Conservation (phyloP, 2,113 vertebrate genomes). For the Octodon degus region DNA sequence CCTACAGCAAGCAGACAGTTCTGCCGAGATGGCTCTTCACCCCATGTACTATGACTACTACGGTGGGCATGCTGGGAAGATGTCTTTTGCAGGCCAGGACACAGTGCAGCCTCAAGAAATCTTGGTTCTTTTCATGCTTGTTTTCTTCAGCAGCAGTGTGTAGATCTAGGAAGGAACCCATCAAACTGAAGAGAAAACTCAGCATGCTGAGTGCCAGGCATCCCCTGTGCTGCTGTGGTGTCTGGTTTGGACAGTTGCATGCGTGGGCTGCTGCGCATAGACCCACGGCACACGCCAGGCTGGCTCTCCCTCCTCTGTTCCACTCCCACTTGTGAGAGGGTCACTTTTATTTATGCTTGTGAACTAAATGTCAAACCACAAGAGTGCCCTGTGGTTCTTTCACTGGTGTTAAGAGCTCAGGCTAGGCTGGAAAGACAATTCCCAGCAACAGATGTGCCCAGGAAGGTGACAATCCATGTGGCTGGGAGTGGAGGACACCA, state of each 20-base stretch:
- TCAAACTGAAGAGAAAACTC: slow-evolving; percentile 24
- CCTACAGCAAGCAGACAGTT: background rate
- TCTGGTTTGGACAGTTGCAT: background rate
- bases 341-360: slow-evolving; percentile 50
- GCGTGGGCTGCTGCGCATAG: background rate
- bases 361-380: slow-evolving; percentile 46
- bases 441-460: background rate
- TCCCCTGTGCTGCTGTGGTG: background rate
- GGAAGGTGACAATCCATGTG: background rate
- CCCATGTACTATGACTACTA: slow-evolving; percentile 75
- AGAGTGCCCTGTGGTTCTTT: slow-evolving; percentile 69
- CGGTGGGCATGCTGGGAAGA: background rate
- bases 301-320: slow-evolving; percentile 28
- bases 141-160: slow-evolving; percentile 29
- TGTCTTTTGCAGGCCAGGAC: slow-evolving; percentile 26
- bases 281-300: background rate
- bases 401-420: slow-evolving; percentile 21
- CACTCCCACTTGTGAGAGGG: background rate
- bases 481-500: background rate
- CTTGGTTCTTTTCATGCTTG: slow-evolving; percentile 40
- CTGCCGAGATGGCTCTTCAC: rapidly evolving
- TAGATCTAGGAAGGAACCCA: background rate
- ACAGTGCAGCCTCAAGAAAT: background rate
- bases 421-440: background rate
- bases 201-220: background rate